phyloP scores from a whole-genome alignment of 1,140 invertebrate genomes.

The Chironomus tepperi region DNA sequence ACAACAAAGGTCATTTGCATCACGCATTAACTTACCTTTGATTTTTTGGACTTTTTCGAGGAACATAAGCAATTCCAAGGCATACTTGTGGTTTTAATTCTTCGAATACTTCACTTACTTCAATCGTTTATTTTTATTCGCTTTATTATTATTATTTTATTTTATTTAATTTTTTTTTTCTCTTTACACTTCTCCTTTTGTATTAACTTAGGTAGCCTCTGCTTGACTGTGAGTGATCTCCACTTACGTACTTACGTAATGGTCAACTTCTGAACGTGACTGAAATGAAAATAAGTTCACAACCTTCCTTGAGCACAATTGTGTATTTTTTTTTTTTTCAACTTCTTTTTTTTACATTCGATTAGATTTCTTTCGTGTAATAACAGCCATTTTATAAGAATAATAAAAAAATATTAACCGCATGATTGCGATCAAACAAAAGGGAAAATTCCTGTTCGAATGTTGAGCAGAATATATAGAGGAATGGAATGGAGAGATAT shows the following conservation, averaged over 20 bases:
- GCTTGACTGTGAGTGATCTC: constrained; percentile 9
- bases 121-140: not conserved
- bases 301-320: constrained; percentile 7
- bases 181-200: not conserved
- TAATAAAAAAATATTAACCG: constrained; percentile 12
- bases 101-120: not conserved
- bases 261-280: constrained; percentile 20
- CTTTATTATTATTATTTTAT: not conserved
- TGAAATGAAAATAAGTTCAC: constrained; percentile 19
- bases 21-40: constrained; percentile 13
- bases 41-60: constrained; percentile 15
- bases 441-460: not conserved
- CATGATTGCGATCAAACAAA: constrained; percentile 3
- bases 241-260: constrained; percentile 19
- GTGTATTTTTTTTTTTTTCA: not conserved
- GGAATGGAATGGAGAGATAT: not conserved
- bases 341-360: not conserved
- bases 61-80: constrained; percentile 18
- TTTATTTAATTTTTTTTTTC: not conserved
- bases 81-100: constrained; percentile 3
- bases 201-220: not conserved
- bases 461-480: not conserved
- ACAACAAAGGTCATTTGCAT: not conserved
- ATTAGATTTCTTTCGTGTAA: not conserved
- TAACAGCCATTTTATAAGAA: not conserved